Evolutionary conservation across 2,113 vertebrate genomes (phyloP).

Genomic region (Ceyx cyanopectus): DNA sequence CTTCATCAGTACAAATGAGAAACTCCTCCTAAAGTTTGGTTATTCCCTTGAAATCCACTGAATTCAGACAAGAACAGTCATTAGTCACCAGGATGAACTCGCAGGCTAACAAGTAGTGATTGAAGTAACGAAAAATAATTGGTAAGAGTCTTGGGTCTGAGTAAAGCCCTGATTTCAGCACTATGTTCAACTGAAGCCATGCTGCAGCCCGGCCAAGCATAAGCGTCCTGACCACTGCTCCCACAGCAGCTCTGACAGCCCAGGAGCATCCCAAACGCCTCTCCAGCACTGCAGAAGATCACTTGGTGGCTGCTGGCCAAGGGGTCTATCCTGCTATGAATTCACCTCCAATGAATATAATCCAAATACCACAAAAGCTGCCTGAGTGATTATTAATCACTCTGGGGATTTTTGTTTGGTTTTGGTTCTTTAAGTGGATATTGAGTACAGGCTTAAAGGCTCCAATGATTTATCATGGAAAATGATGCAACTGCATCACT

Average conservation of each 20-base stretch:
- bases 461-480: neutral
- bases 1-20: neutral
- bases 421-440: neutral
- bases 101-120: neutral
- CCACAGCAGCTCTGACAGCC: neutral
- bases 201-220: neutral
- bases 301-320: neutral
- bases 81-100: neutral
- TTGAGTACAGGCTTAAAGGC: neutral
- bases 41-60: neutral
- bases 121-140: neutral
- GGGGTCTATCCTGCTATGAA: neutral
- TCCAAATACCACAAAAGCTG: rapidly evolving
- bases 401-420: neutral
- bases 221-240: neutral
- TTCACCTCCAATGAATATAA: neutral
- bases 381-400: neutral
- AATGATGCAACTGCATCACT: neutral
- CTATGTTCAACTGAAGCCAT: neutral
- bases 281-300: rapidly evolving
- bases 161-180: neutral
- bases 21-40: neutral
- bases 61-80: neutral
- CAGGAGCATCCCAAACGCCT: neutral
- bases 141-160: neutral